Evolutionary conservation across 92 coral and sea anemone genomes (phyloP), one percentile per base, ranked within the genome.

Genomic region (Isaurus tuberculatus): DNA sequence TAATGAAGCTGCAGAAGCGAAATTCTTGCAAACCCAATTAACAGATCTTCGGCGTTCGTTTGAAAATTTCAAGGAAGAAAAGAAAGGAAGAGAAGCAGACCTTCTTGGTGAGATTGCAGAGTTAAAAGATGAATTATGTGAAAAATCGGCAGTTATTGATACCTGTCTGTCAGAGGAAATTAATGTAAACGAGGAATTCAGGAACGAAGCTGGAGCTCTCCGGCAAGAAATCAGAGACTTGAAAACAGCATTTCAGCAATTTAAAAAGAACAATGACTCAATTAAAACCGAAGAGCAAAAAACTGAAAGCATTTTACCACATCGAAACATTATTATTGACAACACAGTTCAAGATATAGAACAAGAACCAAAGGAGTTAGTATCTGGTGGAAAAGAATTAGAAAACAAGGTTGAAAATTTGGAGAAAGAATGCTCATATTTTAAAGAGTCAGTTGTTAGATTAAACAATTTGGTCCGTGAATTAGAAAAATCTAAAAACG

Each of bases 11-110:
- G 82, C 34, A 33, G 70, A 77, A 64, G 57, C 49, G 0, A 67
- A 77, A 49, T 16, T 77, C n/a, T 77, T 77, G 33, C 82, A 77
- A 20, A 67, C 15, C 25, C 70, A 77, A 77, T 33, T 77, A 6
- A 60, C 32, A 20, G 82, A 58, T 34, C 82, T 77, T 63, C 70
- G 82, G 36, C 22, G 13, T 34, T 77, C 70, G 9, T 48, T 58
- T 27, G 82, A 77, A 26, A 77, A 77, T 26, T 9, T 57, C 20
- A 58, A 77, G 70, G 82, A 58, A 33, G 33, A 60, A 0, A 60
- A 22, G 19, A 77, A 32, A 58, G 53, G 15, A 3, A 57, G 48
- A 22, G 82, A 77, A 58, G 34, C 82, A 23, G 46, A 58, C 34
- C 82, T 77, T 34, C 51, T 77, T 19, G 53, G 36, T 22, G 69